Conservation (phyloP, 2,797 vertebrate genomes). For the Coregonus ussuriensis region DNA sequence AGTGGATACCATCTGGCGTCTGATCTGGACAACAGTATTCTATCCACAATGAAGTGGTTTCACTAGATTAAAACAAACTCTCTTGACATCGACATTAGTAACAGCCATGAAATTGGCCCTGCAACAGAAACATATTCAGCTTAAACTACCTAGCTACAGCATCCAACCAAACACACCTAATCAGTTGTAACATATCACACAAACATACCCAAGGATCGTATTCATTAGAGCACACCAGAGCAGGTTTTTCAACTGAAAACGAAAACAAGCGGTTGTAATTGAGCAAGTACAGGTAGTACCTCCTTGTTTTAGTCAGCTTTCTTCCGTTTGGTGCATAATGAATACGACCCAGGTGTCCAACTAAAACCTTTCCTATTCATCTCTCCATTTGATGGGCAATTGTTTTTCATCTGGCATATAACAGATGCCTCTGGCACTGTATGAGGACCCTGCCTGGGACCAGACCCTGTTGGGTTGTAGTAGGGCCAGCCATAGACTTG, state of each 20-base stretch:
- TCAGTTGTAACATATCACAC: not conserved
- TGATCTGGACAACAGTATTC: not conserved
- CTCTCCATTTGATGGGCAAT: not conserved
- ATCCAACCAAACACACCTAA: not conserved
- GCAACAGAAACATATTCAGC: not conserved
- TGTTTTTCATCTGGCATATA: slow-evolving; percentile 10
- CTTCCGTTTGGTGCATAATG: not conserved
- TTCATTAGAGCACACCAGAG: not conserved
- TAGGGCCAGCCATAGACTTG: slow-evolving; percentile 14
- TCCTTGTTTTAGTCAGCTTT: not conserved
- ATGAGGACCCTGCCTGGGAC: not conserved
- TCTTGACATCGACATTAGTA: not conserved
- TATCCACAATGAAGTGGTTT: not conserved
- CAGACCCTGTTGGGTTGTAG: not conserved
- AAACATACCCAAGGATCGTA: not conserved
- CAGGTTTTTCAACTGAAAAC: not conserved
- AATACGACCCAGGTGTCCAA: not conserved
- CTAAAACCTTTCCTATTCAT: not conserved
- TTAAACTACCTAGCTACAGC: not conserved
- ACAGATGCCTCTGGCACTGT: slow-evolving; percentile 5
- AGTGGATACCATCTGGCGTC: not conserved
- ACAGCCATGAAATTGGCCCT: not conserved
- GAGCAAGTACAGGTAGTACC: not conserved
- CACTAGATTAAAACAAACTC: not conserved
- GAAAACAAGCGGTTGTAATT: not conserved